A percentile compares a stretch with the other conserved stretches of the same genome.
These are phyloP conservation scores for Anneissia japonica DNA, from an alignment of 35 echinoderm and acorn worm genomes.

Conservation along the genomic window DNA sequence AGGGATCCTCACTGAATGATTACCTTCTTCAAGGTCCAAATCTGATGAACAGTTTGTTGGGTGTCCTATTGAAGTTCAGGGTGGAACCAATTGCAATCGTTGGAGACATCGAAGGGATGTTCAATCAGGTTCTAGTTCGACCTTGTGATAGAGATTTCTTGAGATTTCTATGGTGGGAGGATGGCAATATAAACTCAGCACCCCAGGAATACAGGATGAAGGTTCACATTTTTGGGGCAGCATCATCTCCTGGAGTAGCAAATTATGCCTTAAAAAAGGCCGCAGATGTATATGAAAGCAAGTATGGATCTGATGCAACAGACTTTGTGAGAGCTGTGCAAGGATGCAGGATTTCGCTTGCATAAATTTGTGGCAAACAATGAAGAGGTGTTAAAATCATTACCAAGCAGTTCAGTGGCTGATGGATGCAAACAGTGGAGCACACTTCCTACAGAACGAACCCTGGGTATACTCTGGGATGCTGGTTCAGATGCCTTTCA, in stretches of 20 bases:
- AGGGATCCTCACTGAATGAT: background rate
- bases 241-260: background rate
- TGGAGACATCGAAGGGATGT: constrained; percentile 43
- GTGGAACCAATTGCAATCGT: constrained; percentile 25
- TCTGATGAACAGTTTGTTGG: constrained; percentile 15
- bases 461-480: constrained; percentile 46
- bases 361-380: constrained; percentile 45
- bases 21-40: constrained; percentile 33
- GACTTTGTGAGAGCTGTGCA: background rate
- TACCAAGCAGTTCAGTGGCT: too few relatives aligned
- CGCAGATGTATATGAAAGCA: background rate
- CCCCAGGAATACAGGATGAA: constrained; percentile 42
- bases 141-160: constrained; percentile 23
- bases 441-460: constrained; percentile 35
- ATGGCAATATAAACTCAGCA: constrained; percentile 1
- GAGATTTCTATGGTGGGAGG: constrained; percentile 38
- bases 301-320: background rate
- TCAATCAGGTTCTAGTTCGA: constrained; percentile 1
- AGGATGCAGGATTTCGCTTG: constrained; percentile 36
- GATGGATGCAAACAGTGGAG: too few relatives aligned
- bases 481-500: constrained; percentile 26
- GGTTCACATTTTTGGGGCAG: background rate
- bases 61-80: constrained; percentile 22
- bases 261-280: background rate
- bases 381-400: constrained; percentile 21